phyloP scores from a whole-genome alignment of 30 jellyfish, hydroid and myxozoan species.

The Rhopilema esculentum region DNA sequence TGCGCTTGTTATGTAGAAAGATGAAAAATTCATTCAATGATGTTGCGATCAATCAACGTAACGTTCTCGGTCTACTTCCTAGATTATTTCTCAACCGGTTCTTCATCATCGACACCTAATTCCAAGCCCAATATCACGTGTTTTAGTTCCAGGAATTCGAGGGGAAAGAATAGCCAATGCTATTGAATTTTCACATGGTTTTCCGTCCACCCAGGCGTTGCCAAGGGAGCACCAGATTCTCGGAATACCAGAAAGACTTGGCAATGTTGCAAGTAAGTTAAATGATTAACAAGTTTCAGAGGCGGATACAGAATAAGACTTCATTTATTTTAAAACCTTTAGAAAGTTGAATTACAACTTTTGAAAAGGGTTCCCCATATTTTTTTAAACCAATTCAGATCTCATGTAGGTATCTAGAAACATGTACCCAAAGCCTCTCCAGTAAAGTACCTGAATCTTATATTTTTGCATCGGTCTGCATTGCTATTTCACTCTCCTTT shows the following conservation, averaged over 20 bases:
- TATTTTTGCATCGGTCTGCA: not conserved
- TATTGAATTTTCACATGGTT: constrained; percentile 20
- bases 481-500: not conserved
- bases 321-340: no score
- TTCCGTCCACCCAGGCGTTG: not conserved
- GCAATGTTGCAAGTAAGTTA: constrained; percentile 63
- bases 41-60: no score
- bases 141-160: constrained; percentile 82
- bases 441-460: not conserved
- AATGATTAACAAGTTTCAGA: not conserved
- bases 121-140: constrained; percentile 56
- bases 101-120: constrained; percentile 30
- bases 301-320: no score
- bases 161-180: constrained; percentile 85
- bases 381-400: no score
- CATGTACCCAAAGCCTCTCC: not conserved
- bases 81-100: no score
- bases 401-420: no score
- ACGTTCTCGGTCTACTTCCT: no score
- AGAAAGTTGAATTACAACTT: no score
- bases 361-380: no score
- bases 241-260: constrained; percentile 89
- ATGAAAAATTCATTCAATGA: no score
- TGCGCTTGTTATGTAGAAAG: no score
- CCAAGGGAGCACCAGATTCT: constrained; percentile 18